phyloP scores from a whole-genome alignment of 1,140 invertebrate genomes.

The Achroia grisella region DNA sequence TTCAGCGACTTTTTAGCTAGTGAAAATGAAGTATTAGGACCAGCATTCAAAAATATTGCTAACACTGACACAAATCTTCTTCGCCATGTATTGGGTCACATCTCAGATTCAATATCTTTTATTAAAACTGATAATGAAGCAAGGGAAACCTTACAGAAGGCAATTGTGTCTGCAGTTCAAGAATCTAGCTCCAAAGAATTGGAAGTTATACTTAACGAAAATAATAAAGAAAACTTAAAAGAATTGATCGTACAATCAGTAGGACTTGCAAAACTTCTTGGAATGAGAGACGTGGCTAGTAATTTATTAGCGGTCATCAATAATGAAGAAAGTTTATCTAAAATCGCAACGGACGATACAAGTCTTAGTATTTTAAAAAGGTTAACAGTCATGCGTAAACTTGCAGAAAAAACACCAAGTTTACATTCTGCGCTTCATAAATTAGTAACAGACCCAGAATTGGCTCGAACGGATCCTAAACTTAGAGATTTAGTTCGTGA shows the following conservation, averaged over 20 bases:
- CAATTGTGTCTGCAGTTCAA: constrained; percentile 76
- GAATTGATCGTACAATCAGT: constrained; percentile 79
- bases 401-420: constrained; percentile 79
- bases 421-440: constrained; percentile 76
- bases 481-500: constrained; percentile 80
- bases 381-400: constrained; percentile 81
- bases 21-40: constrained; percentile 74
- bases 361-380: constrained; percentile 81
- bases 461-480: constrained; percentile 78
- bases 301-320: constrained; percentile 76
- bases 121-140: constrained; percentile 77
- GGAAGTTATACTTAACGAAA: constrained; percentile 71
- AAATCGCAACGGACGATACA: constrained; percentile 75
- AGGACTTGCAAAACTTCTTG: constrained; percentile 81
- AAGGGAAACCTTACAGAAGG: constrained; percentile 76
- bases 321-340: constrained; percentile 75
- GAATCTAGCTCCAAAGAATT: constrained; percentile 75
- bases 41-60: constrained; percentile 76
- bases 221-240: constrained; percentile 68
- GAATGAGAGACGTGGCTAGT: constrained; percentile 77
- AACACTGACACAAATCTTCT: constrained; percentile 74
- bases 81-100: constrained; percentile 72
- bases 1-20: constrained; percentile 75
- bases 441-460: constrained; percentile 78
- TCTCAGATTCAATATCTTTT: constrained; percentile 74